A percentile compares a stretch with the other conserved stretches of the same genome.
Conservation (phyloP, 2,888 invertebrate species). For the Leptinotarsa tumamoca region DNA sequence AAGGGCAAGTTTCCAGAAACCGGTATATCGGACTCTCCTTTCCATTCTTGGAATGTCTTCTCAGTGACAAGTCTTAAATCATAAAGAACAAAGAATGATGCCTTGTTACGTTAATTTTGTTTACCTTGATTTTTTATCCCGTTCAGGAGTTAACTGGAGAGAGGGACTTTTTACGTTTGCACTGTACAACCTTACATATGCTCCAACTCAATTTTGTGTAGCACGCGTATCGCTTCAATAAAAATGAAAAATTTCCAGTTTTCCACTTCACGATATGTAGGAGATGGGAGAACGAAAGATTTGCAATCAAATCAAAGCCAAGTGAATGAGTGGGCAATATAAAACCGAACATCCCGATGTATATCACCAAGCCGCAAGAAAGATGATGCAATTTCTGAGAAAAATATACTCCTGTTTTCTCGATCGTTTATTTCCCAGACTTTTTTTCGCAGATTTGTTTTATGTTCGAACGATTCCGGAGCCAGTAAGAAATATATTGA, state of each 20-base stretch:
- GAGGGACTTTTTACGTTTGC: background rate
- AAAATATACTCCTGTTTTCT: slow-evolving; percentile 61
- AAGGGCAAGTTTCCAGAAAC: too few species aligned
- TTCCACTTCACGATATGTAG: slow-evolving; percentile 40
- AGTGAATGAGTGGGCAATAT: slow-evolving; percentile 64
- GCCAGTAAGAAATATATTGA: slow-evolving; percentile 18
- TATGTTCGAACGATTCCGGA: slow-evolving; percentile 13
- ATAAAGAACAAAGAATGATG: too few species aligned
- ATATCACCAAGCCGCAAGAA: slow-evolving; percentile 61
- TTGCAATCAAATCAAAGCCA: slow-evolving; percentile 62
- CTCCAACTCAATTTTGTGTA: slow-evolving; percentile 11
- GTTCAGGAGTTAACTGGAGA: too few species aligned
- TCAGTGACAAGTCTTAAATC: too few species aligned
- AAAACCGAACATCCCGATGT: slow-evolving; percentile 56
- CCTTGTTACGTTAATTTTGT: too few species aligned
- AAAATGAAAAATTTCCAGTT: slow-evolving; percentile 37
- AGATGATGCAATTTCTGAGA: slow-evolving; percentile 62
- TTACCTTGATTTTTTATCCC: too few species aligned
- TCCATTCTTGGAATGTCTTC: too few species aligned
- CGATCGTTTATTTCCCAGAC: slow-evolving; percentile 54
- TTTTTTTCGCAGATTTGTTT: slow-evolving; percentile 47
- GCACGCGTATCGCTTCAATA: slow-evolving; percentile 20
- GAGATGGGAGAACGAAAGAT: slow-evolving; percentile 44
- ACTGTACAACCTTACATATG: slow-evolving; percentile 8
- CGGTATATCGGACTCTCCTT: too few species aligned